Conservation (phyloP, 1,140 invertebrate species). For the Tetranychus cinnabarinus region DNA sequence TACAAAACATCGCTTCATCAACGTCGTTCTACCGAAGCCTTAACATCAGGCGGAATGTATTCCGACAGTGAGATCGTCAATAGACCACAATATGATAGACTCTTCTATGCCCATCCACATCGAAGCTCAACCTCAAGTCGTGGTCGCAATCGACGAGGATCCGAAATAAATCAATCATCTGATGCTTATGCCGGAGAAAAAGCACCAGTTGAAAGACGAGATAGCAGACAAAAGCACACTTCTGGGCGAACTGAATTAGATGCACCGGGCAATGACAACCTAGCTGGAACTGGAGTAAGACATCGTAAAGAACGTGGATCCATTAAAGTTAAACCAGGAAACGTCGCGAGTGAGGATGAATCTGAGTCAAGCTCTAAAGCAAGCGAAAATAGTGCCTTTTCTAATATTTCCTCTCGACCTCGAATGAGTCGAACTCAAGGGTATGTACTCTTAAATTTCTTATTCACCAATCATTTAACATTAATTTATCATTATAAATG, state of each 20-base stretch:
- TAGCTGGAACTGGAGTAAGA: not conserved
- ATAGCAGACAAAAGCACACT: not conserved
- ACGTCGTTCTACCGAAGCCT: not conserved
- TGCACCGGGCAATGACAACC: not conserved
- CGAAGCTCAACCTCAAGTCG: not conserved
- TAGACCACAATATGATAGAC: not conserved
- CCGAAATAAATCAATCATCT: not conserved
- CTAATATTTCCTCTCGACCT: not conserved
- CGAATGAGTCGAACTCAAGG: not conserved
- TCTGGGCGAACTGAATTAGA: not conserved
- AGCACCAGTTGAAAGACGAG: not conserved
- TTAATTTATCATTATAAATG: not conserved
- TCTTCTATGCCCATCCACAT: not conserved
- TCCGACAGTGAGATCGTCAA: slow-evolving; percentile 12
- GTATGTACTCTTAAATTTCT: not conserved
- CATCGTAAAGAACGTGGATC: not conserved
- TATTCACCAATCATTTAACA: not conserved
- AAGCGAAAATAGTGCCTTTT: slow-evolving; percentile 13
- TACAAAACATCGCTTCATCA: slow-evolving; percentile 28
- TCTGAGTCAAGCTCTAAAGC: slow-evolving; percentile 13
- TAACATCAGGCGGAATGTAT: slow-evolving; percentile 10
- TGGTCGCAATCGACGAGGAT: not conserved
- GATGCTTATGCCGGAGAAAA: not conserved
- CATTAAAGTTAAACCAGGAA: not conserved
- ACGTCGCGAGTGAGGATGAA: slow-evolving; percentile 12